These are phyloP conservation scores for Philaethria dido DNA, from an alignment of 2,888 invertebrate genomes.

Conservation along the genomic window DNA sequence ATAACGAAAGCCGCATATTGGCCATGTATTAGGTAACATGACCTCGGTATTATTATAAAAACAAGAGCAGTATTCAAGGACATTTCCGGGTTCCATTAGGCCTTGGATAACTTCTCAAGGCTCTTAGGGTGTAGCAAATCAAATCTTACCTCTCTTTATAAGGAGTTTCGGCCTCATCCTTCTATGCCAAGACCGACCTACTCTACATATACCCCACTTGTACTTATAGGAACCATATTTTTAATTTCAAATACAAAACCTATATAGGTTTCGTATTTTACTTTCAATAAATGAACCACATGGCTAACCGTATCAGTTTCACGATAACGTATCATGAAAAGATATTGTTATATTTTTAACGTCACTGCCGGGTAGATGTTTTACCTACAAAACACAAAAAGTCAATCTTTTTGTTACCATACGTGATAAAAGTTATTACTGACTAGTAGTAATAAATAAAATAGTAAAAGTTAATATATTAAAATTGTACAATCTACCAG, in stretches of 20 bases:
- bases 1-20: background rate
- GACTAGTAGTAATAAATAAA: background rate
- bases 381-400: constrained; percentile 10
- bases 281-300: constrained; percentile 4
- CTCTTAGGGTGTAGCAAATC: constrained; percentile 66
- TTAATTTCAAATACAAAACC: no score
- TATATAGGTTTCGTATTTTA: background rate
- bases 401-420: background rate
- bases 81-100: constrained; percentile 65
- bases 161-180: constrained; percentile 60
- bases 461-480: no score
- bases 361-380: constrained; percentile 10
- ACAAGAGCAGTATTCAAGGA: constrained; percentile 61
- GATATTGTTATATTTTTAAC: constrained; percentile 12
- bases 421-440: background rate
- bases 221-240: no score
- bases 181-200: constrained; percentile 62
- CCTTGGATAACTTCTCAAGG: constrained; percentile 76
- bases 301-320: constrained; percentile 13
- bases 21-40: background rate
- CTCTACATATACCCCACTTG: background rate
- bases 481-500: no score
- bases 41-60: constrained; percentile 47
- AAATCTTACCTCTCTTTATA: constrained; percentile 65
- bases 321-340: constrained; percentile 8